A percentile compares a stretch with the other conserved stretches of the same genome.
Evolutionary conservation across 2,888 invertebrate genomes (phyloP).

Genomic region (Oxytorus armatus): DNA sequence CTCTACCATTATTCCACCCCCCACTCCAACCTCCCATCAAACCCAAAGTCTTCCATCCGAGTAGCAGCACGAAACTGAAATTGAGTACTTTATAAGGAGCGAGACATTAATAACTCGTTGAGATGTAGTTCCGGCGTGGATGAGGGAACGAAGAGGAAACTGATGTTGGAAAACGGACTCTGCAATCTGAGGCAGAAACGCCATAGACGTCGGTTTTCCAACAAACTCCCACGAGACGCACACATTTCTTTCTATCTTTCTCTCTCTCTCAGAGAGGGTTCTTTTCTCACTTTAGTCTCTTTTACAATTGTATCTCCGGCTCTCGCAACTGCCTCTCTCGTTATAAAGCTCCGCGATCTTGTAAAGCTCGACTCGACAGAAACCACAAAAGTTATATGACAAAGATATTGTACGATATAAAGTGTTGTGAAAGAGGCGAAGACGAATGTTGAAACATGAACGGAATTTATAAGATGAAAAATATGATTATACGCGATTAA

Average conservation of each 20-base stretch:
- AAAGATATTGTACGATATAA: conserved; percentile 47
- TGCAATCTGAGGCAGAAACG: conserved; percentile 34
- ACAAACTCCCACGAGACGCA: conserved; percentile 61
- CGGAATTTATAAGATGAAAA: conserved; percentile 48
- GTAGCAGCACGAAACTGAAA: conserved; percentile 75
- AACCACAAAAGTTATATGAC: conserved; percentile 61
- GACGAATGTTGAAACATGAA: conserved; percentile 44
- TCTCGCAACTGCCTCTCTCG: conserved; percentile 14
- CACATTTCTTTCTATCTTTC: conserved; percentile 22
- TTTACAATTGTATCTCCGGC: too few species aligned
- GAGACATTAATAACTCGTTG: conserved; percentile 77
- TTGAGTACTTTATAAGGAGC: conserved; percentile 79
- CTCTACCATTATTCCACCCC: too few species aligned
- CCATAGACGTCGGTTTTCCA: conserved; percentile 50
- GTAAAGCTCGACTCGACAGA: conserved; percentile 52
- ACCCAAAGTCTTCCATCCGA: too few species aligned
- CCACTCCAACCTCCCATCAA: too few species aligned
- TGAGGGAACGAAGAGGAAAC: not conserved
- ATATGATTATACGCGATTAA: conserved; percentile 49
- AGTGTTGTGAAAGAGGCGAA: conserved; percentile 19
- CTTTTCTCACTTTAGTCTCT: conserved; percentile 41
- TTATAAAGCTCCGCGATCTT: conserved; percentile 46
- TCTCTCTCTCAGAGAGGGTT: too few species aligned
- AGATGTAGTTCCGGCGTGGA: conserved; percentile 48
- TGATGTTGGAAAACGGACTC: conserved; percentile 38